phyloP scores from a whole-genome alignment of 2,888 invertebrate species.

The Artemia sinica region DNA sequence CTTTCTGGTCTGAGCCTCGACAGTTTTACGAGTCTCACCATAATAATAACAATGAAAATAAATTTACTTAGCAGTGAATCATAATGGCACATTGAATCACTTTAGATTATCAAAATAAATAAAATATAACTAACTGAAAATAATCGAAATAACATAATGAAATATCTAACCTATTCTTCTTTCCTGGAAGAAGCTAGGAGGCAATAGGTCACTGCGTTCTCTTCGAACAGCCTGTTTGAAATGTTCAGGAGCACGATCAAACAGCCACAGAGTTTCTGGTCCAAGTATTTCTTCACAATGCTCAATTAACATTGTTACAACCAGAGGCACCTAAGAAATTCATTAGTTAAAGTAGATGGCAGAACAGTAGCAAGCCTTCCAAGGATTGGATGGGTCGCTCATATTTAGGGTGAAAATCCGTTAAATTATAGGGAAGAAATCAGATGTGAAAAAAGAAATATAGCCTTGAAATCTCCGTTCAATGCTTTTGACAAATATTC shows the following conservation, averaged over 20 bases:
- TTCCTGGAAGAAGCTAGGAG: conserved; percentile 10
- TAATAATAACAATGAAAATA: too few species aligned
- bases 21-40: too few species aligned
- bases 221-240: conserved; percentile 28
- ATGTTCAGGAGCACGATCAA: conserved; percentile 45
- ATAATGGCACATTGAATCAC: too few species aligned
- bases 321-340: conserved; percentile 28
- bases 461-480: too few species aligned
- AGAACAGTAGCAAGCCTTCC: conserved; percentile 11
- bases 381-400: too few species aligned
- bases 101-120: too few species aligned
- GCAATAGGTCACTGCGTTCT: not conserved
- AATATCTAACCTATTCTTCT: not conserved
- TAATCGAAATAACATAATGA: not conserved
- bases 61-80: too few species aligned
- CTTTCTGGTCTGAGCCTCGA: too few species aligned
- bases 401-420: too few species aligned
- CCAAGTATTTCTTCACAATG: conserved; percentile 58
- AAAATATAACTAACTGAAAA: not conserved
- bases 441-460: too few species aligned
- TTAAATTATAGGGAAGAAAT: too few species aligned
- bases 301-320: conserved; percentile 57
- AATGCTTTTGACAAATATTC: too few species aligned
- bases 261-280: conserved; percentile 48
- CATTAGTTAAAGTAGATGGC: conserved; percentile 24